Conservation (phyloP, 1,140 invertebrate genomes). For the Cydia strobilella region DNA sequence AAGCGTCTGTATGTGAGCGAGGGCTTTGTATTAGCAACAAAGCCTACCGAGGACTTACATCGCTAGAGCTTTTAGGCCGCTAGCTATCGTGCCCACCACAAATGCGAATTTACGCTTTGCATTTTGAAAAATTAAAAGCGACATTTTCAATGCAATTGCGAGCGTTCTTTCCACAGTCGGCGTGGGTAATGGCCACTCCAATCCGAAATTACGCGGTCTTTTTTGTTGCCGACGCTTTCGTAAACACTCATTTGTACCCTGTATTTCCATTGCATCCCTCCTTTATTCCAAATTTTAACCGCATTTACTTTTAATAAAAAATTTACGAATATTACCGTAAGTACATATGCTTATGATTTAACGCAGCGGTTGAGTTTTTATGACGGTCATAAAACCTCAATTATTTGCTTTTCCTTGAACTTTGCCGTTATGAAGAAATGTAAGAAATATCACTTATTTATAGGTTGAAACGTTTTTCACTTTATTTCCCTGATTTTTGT, state of each 20-base stretch:
- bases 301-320: conserved; percentile 21
- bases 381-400: not conserved
- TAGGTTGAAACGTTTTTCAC: not conserved
- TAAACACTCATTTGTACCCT: conserved; percentile 62
- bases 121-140: conserved; percentile 75
- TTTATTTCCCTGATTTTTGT: not conserved
- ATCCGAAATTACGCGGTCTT: conserved; percentile 63
- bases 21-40: conserved; percentile 68
- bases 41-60: conserved; percentile 57
- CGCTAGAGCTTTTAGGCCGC: conserved; percentile 65
- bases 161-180: conserved; percentile 63
- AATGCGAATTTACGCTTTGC: conserved; percentile 72
- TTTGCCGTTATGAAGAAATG: not conserved
- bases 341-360: not conserved
- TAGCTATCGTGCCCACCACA: conserved; percentile 64
- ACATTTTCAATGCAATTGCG: conserved; percentile 74
- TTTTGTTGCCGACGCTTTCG: conserved; percentile 59
- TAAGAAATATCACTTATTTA: not conserved
- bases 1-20: conserved; percentile 55
- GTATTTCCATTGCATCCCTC: conserved; percentile 47
- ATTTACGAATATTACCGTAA: not conserved
- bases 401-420: not conserved
- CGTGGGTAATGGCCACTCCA: conserved; percentile 73
- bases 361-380: not conserved
- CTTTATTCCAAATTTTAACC: conserved; percentile 38